phyloP scores from a whole-genome alignment of 2,888 invertebrate genomes.

The Troides aeacus region DNA sequence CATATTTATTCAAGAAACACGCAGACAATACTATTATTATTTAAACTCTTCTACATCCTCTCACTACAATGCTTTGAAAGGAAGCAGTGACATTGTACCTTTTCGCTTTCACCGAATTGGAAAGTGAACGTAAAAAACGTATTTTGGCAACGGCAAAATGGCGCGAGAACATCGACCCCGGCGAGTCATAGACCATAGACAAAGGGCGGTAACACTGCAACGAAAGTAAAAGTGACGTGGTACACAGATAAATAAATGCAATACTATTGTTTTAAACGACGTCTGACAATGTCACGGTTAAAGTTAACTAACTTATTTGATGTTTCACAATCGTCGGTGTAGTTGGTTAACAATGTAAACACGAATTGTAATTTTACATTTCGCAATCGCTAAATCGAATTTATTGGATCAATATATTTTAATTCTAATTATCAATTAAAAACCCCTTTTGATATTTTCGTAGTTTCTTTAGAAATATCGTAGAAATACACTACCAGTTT shows the following conservation, averaged over 20 bases:
- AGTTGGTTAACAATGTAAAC: conserved; percentile 42
- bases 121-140: conserved; percentile 79
- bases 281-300: conserved; percentile 78
- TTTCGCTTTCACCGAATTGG: conserved; percentile 80
- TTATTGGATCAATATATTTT: too few relatives aligned
- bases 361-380: conserved; percentile 41
- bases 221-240: conserved; percentile 70
- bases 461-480: too few relatives aligned
- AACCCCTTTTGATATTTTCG: too few relatives aligned
- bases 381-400: too few relatives aligned
- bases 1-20: conserved; percentile 14
- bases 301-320: conserved; percentile 40
- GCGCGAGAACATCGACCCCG: conserved; percentile 68
- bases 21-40: conserved; percentile 62
- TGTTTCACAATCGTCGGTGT: conserved; percentile 52
- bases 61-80: conserved; percentile 75
- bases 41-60: conserved; percentile 62
- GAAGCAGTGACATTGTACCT: conserved; percentile 77
- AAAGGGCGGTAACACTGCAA: conserved; percentile 69
- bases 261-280: conserved; percentile 64
- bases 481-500: too few relatives aligned
- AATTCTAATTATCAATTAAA: too few relatives aligned
- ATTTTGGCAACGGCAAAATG: conserved; percentile 76
- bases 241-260: conserved; percentile 45
- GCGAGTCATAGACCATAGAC: conserved; percentile 66